Conservation (phyloP, 1,140 invertebrate genomes). For the Drosophila sucinea region DNA sequence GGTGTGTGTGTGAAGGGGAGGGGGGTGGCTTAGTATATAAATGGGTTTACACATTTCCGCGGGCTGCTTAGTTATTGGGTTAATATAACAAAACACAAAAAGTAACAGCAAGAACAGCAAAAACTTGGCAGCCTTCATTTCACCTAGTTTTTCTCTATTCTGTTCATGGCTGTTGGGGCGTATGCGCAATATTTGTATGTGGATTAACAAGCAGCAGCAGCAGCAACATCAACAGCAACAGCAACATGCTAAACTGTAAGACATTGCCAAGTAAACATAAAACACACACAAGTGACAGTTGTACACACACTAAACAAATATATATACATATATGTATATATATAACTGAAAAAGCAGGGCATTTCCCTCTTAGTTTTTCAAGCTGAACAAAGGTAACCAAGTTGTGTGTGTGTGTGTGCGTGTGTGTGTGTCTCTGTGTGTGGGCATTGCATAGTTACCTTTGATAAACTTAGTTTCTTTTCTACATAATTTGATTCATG, state of each 20-base stretch:
- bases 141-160: slow-evolving; percentile 54
- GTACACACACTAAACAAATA: slow-evolving; percentile 12
- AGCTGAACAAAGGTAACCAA: slow-evolving; percentile 73
- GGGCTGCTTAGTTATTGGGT: slow-evolving; percentile 72
- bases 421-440: slow-evolving; percentile 11
- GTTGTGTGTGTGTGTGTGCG: slow-evolving; percentile 15
- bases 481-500: background rate
- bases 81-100: slow-evolving; percentile 69
- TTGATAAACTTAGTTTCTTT: slow-evolving; percentile 13
- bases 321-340: slow-evolving; percentile 13
- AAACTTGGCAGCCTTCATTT: slow-evolving; percentile 25
- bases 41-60: slow-evolving; percentile 26
- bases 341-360: slow-evolving; percentile 26
- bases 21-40: slow-evolving; percentile 10
- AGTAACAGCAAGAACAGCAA: slow-evolving; percentile 17
- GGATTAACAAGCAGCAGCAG: slow-evolving; percentile 61
- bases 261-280: slow-evolving; percentile 44
- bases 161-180: slow-evolving; percentile 30
- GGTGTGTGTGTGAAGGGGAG: background rate
- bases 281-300: slow-evolving; percentile 46
- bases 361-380: background rate
- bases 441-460: slow-evolving; percentile 6
- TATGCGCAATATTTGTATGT: slow-evolving; percentile 75
- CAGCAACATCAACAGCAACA: background rate
- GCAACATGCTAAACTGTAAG: slow-evolving; percentile 36